Percentiles rank a stretch among this genome's conserved stretches.
These are phyloP conservation scores for Lynx canadensis DNA, from an alignment of 2,113 vertebrate species.

Conservation along the genomic window DNA sequence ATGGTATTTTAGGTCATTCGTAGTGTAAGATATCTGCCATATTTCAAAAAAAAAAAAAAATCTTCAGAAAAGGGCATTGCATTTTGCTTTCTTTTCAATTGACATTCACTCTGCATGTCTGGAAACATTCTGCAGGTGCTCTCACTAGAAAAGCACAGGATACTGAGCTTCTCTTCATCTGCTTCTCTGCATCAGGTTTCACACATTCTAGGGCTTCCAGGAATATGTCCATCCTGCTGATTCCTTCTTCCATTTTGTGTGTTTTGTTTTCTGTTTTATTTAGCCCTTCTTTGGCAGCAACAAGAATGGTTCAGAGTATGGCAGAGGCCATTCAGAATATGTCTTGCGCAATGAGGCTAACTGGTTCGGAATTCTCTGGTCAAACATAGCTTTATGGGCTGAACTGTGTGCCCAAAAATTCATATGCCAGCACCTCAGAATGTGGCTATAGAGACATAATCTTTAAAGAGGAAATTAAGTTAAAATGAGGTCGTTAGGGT, in stretches of 20 bases:
- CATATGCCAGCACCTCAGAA: not conserved
- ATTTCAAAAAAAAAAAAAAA: not conserved
- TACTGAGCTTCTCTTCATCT: not conserved
- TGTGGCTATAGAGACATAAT: not conserved
- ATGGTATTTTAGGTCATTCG: not conserved
- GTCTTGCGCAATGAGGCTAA: not conserved
- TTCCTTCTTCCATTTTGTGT: not conserved
- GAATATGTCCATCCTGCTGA: not conserved
- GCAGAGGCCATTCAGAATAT: not conserved
- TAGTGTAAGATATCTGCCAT: not conserved
- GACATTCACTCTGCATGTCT: too few relatives aligned
- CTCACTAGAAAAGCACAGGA: not conserved
- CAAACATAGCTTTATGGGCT: not conserved
- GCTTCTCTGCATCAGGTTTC: not conserved
- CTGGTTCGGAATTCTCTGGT: not conserved
- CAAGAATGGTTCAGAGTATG: not conserved
- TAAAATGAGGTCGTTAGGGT: not conserved
- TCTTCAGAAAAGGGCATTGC: not conserved
- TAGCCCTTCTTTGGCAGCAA: not conserved
- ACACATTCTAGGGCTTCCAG: not conserved
- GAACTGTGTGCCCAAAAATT: rapidly evolving
- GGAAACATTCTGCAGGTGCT: not conserved
- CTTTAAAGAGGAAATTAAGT: not conserved
- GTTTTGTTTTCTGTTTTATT: not conserved
- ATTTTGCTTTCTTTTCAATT: not conserved